These are phyloP conservation scores for Puffinus mauretanicus DNA, from an alignment of 2,113 vertebrate species.

Conservation along the genomic window DNA sequence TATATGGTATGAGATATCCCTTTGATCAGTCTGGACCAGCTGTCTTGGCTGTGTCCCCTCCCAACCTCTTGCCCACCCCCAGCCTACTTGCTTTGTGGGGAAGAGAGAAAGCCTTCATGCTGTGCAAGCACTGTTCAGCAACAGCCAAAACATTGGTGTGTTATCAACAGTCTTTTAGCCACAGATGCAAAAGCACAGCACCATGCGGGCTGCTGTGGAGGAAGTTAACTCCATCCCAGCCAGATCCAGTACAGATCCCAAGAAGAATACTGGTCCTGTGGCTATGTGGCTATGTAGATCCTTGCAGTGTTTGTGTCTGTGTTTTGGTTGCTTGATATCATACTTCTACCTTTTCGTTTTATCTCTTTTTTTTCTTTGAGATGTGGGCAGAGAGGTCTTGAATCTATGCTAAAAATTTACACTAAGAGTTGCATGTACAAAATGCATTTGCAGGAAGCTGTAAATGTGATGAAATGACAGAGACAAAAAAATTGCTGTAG, in stretches of 20 bases:
- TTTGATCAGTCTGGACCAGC: background rate
- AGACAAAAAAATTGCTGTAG: background rate
- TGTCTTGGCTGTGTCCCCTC: background rate
- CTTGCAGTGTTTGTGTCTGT: background rate
- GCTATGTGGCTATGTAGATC: background rate
- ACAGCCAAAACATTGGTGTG: background rate
- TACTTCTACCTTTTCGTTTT: background rate
- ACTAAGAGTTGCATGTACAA: background rate
- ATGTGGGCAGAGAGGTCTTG: background rate
- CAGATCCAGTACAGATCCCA: background rate
- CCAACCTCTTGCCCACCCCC: background rate
- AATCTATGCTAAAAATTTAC: background rate
- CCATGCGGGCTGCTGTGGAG: background rate
- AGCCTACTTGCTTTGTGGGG: background rate
- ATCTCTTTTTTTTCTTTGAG: accelerated
- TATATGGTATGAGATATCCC: background rate
- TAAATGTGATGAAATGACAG: background rate
- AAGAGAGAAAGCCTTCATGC: background rate
- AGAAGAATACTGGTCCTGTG: background rate
- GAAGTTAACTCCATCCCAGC: background rate
- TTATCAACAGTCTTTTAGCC: background rate
- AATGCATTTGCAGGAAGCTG: background rate
- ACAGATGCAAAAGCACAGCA: background rate
- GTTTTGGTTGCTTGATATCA: background rate
- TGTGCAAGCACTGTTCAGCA: background rate